A percentile compares a stretch with the other conserved stretches of the same genome.
phyloP scores from a whole-genome alignment of 2,888 invertebrate species.

The Chesias legatella region DNA sequence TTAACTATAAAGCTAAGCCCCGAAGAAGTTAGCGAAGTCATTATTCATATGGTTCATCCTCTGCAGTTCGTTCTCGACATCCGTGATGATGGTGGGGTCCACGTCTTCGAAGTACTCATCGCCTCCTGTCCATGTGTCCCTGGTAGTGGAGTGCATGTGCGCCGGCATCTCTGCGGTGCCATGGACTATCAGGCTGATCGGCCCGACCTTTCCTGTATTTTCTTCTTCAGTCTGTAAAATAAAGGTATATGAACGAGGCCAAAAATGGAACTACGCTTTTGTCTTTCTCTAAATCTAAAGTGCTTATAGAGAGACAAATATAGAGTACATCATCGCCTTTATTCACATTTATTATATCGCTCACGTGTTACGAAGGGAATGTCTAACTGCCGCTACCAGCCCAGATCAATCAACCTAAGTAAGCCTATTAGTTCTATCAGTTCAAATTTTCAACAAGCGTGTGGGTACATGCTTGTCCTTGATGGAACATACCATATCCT shows the following conservation, averaged over 20 bases:
- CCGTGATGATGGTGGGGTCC: constrained; percentile 44
- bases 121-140: constrained; percentile 2
- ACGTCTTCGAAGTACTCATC: constrained; percentile 25
- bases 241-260: not conserved
- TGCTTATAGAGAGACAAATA: too few relatives aligned
- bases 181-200: constrained; percentile 83
- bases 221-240: constrained; percentile 51
- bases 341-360: too few relatives aligned
- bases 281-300: too few relatives aligned
- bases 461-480: too few relatives aligned
- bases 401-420: too few relatives aligned
- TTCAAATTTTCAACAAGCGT: too few relatives aligned
- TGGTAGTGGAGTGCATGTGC: constrained; percentile 70
- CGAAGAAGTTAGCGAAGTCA: constrained; percentile 22
- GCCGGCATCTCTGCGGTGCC: constrained; percentile 84
- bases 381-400: too few relatives aligned
- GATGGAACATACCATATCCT: constrained; percentile 63
- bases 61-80: constrained; percentile 58
- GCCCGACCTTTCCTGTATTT: constrained; percentile 81
- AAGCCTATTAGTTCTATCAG: too few relatives aligned
- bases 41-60: constrained; percentile 58
- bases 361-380: too few relatives aligned
- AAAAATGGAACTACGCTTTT: too few relatives aligned
- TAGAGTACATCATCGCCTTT: too few relatives aligned
- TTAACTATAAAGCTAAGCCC: too few relatives aligned